A percentile compares a stretch with the other conserved stretches of the same genome.
These are phyloP conservation scores for Poeciliopsis paucimaculata DNA, from an alignment of 2,797 vertebrate genomes.

Conservation along the genomic window DNA sequence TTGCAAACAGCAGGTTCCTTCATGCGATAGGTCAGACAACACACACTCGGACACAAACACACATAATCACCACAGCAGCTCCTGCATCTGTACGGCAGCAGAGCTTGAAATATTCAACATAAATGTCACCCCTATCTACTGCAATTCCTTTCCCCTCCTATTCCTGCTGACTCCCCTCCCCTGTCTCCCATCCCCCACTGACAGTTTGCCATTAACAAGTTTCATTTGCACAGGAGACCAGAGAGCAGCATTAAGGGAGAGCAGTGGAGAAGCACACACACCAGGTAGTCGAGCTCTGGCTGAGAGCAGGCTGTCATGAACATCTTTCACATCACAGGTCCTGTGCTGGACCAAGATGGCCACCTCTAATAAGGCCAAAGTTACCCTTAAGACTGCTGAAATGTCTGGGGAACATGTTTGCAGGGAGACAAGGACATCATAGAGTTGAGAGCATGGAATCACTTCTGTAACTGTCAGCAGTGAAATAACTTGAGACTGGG, in stretches of 20 bases:
- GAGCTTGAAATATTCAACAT: constrained; percentile 58
- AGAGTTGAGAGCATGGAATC: constrained; percentile 8
- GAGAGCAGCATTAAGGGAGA: constrained; percentile 49
- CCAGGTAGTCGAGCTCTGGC: constrained; percentile 41
- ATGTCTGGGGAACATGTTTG: constrained; percentile 34
- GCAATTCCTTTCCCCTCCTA: constrained; percentile 16
- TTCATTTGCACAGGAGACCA: constrained; percentile 57
- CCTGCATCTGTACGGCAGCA: constrained; percentile 21
- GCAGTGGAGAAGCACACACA: constrained; percentile 33
- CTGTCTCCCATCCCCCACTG: constrained; percentile 40
- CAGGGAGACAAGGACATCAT: constrained; percentile 15
- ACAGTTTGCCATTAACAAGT: constrained; percentile 70
- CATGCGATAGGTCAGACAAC: constrained; percentile 31
- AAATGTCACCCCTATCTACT: constrained; percentile 52
- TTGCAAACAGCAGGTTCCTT: constrained; percentile 41
- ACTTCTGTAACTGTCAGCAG: constrained; percentile 16
- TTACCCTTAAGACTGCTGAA: constrained; percentile 36
- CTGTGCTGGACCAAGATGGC: constrained; percentile 14
- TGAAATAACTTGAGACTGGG: background rate
- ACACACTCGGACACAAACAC: constrained; percentile 29
- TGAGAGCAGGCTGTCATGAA: constrained; percentile 38
- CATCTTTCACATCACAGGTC: constrained; percentile 33
- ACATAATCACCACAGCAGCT: constrained; percentile 28
- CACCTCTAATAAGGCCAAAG: constrained; percentile 56
- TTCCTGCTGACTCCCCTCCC: constrained; percentile 8